Conservation (phyloP, 1,140 invertebrate genomes). For the Papilio glaucus region DNA sequence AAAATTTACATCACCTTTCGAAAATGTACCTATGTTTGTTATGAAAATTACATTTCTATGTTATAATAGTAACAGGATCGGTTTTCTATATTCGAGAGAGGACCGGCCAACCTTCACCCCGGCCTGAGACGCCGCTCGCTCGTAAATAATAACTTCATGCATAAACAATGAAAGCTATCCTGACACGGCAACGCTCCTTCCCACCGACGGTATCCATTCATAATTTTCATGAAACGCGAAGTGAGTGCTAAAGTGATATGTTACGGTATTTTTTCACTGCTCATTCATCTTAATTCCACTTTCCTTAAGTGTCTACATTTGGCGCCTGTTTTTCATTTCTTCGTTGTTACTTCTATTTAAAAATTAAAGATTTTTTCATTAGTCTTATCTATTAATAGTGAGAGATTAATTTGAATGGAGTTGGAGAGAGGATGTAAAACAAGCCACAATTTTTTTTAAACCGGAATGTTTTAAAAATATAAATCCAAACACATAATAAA, state of each 20-base stretch:
- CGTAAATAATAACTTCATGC: conserved; percentile 76
- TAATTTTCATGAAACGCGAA: conserved; percentile 53
- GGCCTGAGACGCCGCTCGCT: conserved; percentile 43
- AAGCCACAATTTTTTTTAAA: no score
- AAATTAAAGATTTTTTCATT: conserved; percentile 22
- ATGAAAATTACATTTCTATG: conserved; percentile 17
- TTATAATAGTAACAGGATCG: conserved; percentile 10
- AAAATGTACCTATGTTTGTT: neutral
- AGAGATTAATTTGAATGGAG: no score
- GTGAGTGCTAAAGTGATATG: conserved; percentile 51
- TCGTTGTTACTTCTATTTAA: conserved; percentile 17
- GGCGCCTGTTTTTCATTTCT: conserved; percentile 27
- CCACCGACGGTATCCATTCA: conserved; percentile 52
- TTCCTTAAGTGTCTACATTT: conserved; percentile 32
- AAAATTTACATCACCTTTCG: no score
- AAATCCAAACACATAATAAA: no score
- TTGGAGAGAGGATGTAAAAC: no score
- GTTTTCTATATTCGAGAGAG: conserved; percentile 30
- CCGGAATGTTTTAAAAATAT: no score
- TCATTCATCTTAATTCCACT: conserved; percentile 36
- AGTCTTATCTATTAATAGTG: neutral
- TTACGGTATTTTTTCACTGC: conserved; percentile 33
- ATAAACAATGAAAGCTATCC: conserved; percentile 67
- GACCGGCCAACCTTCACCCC: conserved; percentile 29
- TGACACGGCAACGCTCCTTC: conserved; percentile 44